phyloP scores from a whole-genome alignment of 2,888 invertebrate genomes.

The Polydrusus cervinus region DNA sequence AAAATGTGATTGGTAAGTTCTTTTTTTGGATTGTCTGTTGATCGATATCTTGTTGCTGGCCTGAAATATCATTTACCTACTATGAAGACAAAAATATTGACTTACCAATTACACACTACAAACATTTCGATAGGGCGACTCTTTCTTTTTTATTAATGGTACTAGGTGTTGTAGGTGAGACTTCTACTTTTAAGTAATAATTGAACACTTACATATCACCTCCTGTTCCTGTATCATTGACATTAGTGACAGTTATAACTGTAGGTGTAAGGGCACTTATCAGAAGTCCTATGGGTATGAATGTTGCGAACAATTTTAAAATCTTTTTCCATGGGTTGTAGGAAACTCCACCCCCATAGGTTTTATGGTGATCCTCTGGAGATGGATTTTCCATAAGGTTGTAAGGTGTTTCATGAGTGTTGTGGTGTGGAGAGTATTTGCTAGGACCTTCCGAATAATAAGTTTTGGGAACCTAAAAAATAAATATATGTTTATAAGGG shows the following conservation, averaged over 20 bases:
- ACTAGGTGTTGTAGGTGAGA: no score
- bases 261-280: constrained; percentile 82
- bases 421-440: constrained; percentile 41
- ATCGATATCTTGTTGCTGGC: constrained; percentile 58
- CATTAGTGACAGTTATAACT: constrained; percentile 75
- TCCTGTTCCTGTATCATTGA: constrained; percentile 61
- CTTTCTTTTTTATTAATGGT: no score
- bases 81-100: no score
- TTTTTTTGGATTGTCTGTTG: constrained; percentile 56
- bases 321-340: constrained; percentile 76
- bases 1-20: constrained; percentile 57
- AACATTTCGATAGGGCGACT: no score
- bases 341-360: constrained; percentile 35
- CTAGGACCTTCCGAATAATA: constrained; percentile 27
- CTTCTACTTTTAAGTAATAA: no score
- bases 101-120: no score
- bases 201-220: constrained; percentile 57
- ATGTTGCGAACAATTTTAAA: constrained; percentile 78
- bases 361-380: constrained; percentile 12
- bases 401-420: constrained; percentile 55
- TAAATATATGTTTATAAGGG: not conserved
- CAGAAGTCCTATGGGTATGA: constrained; percentile 82
- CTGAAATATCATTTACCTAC: constrained; percentile 49
- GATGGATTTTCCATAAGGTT: constrained; percentile 58
- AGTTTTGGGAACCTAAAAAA: constrained; percentile 45